phyloP scores from a whole-genome alignment of 2,888 invertebrate species.

The Sycophila texana region DNA sequence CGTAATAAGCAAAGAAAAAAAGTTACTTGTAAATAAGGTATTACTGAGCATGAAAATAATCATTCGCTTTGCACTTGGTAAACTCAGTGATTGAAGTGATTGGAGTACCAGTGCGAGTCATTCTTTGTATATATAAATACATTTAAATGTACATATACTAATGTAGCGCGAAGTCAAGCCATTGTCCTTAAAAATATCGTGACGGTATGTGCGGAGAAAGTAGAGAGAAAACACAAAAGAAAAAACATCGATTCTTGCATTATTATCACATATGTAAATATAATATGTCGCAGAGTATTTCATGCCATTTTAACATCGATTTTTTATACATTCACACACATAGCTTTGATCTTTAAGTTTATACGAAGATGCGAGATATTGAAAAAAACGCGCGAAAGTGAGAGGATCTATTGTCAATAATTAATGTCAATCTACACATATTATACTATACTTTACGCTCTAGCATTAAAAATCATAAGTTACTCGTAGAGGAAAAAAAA shows the following conservation, averaged over 20 bases:
- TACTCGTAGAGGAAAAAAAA: slow-evolving; percentile 44
- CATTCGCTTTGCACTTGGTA: slow-evolving; percentile 66
- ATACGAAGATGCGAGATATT: slow-evolving; percentile 32
- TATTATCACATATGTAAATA: slow-evolving; percentile 48
- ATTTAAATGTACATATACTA: slow-evolving; percentile 74
- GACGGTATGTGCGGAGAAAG: slow-evolving; percentile 24
- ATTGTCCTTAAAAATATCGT: slow-evolving; percentile 60
- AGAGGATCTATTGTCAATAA: slow-evolving; percentile 55
- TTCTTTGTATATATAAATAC: slow-evolving; percentile 74
- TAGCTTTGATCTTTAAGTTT: slow-evolving; percentile 53
- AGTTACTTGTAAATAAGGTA: slow-evolving; percentile 73
- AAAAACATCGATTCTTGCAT: slow-evolving; percentile 48
- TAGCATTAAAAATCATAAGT: slow-evolving; percentile 51
- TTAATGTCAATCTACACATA: slow-evolving; percentile 53
- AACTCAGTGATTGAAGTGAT: slow-evolving; percentile 71
- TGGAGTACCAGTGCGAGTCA: slow-evolving; percentile 73
- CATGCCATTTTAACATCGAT: slow-evolving; percentile 55
- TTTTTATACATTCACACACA: slow-evolving; percentile 52
- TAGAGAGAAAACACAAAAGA: slow-evolving; percentile 16
- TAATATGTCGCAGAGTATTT: slow-evolving; percentile 33
- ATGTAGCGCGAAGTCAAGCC: slow-evolving; percentile 71
- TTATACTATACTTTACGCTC: slow-evolving; percentile 46
- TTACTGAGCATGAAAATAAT: slow-evolving; percentile 69
- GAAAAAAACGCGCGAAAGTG: slow-evolving; percentile 38
- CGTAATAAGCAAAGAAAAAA: slow-evolving; percentile 66